Percentiles rank a stretch among this genome's conserved stretches.
phyloP scores from a whole-genome alignment of 2,797 vertebrate genomes.

The Lepilemur ruficaudatus region DNA sequence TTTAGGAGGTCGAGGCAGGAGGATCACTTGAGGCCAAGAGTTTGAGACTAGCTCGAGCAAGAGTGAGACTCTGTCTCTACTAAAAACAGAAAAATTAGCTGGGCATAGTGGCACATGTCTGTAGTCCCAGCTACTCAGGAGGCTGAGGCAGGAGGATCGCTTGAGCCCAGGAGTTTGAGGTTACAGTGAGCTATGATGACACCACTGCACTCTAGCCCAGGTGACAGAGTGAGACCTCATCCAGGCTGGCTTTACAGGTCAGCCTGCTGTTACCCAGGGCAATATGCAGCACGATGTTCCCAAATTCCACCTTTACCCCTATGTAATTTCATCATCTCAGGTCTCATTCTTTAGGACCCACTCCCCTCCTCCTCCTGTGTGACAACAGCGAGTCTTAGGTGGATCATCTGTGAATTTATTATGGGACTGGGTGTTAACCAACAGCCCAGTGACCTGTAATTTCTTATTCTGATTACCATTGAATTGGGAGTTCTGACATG shows the following conservation, averaged over 20 bases:
- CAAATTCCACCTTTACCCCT: neutral
- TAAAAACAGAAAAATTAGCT: no score
- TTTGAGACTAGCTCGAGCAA: no score
- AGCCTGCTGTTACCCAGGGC: neutral
- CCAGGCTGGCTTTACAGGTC: neutral
- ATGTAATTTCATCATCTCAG: neutral
- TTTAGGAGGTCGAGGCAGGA: no score
- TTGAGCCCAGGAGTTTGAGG: no score
- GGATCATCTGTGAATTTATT: neutral
- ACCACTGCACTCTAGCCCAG: neutral
- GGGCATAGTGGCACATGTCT: no score
- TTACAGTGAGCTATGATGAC: neutral
- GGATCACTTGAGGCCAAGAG: no score
- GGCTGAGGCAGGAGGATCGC: no score
- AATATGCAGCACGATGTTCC: neutral
- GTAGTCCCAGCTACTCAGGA: no score
- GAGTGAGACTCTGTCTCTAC: no score
- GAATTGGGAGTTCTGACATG: neutral
- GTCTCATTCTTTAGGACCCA: neutral
- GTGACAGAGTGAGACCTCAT: neutral
- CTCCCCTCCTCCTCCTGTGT: neutral
- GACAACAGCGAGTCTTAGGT: neutral
- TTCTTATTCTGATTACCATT: neutral
- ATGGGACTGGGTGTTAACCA: neutral
- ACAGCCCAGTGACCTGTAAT: neutral